These are phyloP conservation scores for Falco columbarius DNA, from an alignment of 2,797 vertebrate species.

Conservation along the genomic window DNA sequence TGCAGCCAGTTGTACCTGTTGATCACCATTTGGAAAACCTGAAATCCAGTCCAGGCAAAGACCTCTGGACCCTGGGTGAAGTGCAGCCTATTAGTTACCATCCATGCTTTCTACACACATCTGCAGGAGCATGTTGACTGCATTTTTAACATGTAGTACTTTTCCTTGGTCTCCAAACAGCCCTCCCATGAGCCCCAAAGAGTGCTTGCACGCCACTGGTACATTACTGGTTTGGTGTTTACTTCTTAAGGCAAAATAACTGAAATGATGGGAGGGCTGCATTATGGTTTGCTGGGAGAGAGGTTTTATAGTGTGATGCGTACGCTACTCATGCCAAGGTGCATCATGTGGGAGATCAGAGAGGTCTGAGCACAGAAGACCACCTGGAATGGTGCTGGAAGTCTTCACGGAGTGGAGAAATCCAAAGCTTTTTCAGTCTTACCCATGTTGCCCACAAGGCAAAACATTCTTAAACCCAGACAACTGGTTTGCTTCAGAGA, in stretches of 20 bases:
- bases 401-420: neutral
- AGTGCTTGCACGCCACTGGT: neutral
- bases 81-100: neutral
- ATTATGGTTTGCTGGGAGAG: neutral
- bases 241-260: neutral
- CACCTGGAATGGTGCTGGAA: neutral
- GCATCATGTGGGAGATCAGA: neutral
- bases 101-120: neutral
- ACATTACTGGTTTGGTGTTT: neutral
- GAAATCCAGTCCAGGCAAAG: neutral
- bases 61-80: neutral
- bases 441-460: neutral
- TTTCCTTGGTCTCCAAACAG: neutral
- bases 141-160: neutral
- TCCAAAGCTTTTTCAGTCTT: neutral
- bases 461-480: neutral
- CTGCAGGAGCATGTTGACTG: neutral
- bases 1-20: neutral
- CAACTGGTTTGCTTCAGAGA: neutral
- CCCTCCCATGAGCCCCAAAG: neutral
- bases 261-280: neutral
- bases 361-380: neutral
- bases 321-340: accelerated
- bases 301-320: neutral
- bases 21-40: neutral